Evolutionary conservation across 2,113 vertebrate genomes (phyloP).

Genomic region (Pterocles orientalis): DNA sequence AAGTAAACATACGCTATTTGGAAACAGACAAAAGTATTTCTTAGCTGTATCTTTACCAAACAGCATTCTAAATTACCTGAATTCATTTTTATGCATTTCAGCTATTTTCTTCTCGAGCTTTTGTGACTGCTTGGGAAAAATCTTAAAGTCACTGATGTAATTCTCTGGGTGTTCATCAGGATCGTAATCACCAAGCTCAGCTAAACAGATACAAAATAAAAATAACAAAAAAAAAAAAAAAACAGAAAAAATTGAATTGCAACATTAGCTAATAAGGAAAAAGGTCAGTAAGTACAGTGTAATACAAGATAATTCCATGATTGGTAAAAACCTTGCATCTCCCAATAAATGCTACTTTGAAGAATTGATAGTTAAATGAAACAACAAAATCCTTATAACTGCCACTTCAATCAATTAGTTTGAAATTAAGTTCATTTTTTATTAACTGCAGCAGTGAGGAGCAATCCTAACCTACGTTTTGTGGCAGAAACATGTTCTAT

Average conservation of each 20-base stretch:
- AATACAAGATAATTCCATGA: neutral
- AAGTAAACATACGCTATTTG: neutral
- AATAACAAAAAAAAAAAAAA: neutral
- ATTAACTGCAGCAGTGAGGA: neutral
- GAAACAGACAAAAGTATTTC: neutral
- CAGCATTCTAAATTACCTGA: constrained; percentile 81
- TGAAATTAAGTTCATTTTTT: neutral
- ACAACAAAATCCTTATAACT: neutral
- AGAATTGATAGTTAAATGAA: neutral
- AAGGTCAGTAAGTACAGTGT: neutral
- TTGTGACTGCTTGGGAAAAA: constrained; percentile 96
- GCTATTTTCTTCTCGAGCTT: constrained; percentile 95
- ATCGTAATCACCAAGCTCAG: constrained; percentile 95
- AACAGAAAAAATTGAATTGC: neutral
- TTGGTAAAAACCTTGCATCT: neutral
- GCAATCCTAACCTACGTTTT: neutral
- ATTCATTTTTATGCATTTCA: constrained; percentile 94
- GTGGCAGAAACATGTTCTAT: neutral
- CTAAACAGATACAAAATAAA: constrained; percentile 70
- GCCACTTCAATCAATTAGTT: neutral
- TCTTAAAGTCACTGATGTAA: constrained; percentile 93
- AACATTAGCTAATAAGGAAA: neutral
- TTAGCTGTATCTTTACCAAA: neutral
- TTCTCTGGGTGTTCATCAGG: constrained; percentile 92
- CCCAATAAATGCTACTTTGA: neutral